A percentile compares a stretch with the other conserved stretches of the same genome.
Evolutionary conservation across 2,797 vertebrate species (phyloP).

Genomic region (Poeciliopsis presidionis): DNA sequence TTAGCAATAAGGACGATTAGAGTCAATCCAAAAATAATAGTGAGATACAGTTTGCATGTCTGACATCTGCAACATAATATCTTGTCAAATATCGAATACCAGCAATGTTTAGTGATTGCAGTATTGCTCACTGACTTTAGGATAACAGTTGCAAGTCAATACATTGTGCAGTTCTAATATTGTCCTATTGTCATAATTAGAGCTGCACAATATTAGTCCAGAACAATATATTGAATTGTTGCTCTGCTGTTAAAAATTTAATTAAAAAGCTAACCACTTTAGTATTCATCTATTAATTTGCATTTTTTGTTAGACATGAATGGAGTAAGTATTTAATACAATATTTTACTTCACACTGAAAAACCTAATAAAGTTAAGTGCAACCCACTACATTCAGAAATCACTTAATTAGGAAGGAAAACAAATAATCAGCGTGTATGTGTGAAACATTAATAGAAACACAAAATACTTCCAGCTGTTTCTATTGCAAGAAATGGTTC

Average conservation of each 20-base stretch:
- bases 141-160: not conserved
- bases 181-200: not conserved
- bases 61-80: not conserved
- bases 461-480: not conserved
- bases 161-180: not conserved
- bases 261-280: not conserved
- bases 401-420: not conserved
- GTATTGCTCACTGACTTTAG: not conserved
- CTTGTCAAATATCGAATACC: not conserved
- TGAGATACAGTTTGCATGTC: not conserved
- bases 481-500: not conserved
- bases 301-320: not conserved
- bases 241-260: not conserved
- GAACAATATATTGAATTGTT: not conserved
- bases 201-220: not conserved
- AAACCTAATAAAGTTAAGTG: not conserved
- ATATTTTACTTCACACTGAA: not conserved
- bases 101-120: not conserved
- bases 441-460: not conserved
- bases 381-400: not conserved
- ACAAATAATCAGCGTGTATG: not conserved
- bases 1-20: not conserved
- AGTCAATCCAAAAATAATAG: not conserved
- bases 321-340: not conserved
- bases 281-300: not conserved